Evolutionary conservation across 2,888 invertebrate genomes (phyloP).

Genomic region (Zonitis immaculata): DNA sequence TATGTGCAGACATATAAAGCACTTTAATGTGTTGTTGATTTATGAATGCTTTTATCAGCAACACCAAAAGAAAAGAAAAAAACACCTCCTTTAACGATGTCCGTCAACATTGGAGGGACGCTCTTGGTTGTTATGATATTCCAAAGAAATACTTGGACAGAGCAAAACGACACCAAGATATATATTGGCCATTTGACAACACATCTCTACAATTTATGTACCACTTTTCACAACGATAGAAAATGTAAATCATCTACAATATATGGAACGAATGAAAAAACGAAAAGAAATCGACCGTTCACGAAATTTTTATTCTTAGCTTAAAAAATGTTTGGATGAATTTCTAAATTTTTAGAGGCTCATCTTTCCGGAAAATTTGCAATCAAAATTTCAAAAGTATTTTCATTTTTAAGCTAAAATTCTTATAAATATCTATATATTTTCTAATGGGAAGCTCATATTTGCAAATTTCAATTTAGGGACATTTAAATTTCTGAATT

Average conservation of each 20-base stretch:
- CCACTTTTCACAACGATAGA: constrained; percentile 45
- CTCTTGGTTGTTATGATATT: constrained; percentile 36
- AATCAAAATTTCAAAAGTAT: too few relatives aligned
- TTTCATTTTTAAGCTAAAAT: too few relatives aligned
- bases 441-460: too few relatives aligned
- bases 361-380: too few relatives aligned
- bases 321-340: too few relatives aligned
- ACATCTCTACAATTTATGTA: constrained; percentile 47
- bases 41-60: constrained; percentile 45
- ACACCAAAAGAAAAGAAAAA: too few relatives aligned
- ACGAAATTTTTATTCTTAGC: too few relatives aligned
- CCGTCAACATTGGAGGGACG: constrained; percentile 38
- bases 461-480: too few relatives aligned
- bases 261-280: constrained; percentile 7
- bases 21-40: constrained; percentile 42
- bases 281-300: too few relatives aligned
- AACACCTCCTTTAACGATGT: constrained; percentile 45
- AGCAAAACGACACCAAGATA: constrained; percentile 37
- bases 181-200: constrained; percentile 43
- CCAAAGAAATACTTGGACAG: constrained; percentile 39
- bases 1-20: constrained; percentile 41
- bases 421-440: too few relatives aligned
- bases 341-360: too few relatives aligned
- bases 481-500: too few relatives aligned
- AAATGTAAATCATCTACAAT: constrained; percentile 43